Evolutionary conservation across 2,113 vertebrate species (phyloP), one percentile per base, ranked within the genome.

Genomic region (Melozone crissalis): DNA sequence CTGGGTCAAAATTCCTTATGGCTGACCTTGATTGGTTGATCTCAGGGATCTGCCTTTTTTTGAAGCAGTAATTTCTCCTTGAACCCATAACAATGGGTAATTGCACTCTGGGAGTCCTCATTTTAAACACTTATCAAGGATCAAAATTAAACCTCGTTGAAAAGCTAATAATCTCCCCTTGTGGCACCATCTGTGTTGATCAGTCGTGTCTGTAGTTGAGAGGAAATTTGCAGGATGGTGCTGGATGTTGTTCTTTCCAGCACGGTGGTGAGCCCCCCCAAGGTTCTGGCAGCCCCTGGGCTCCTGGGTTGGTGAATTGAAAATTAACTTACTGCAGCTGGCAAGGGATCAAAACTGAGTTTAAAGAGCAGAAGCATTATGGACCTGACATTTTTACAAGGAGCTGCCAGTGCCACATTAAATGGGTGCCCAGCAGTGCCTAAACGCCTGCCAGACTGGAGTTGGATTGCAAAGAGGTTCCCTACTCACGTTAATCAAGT

Each of bases 131-230:
- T 95, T 94, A 69, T 18, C 91, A 86, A 95, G 68, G 83, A 87
- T 89, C 81, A 85, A 87, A 97, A 95, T 97, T 89, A 94, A 96
- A 87, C 55, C 67, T 49, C 4, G 24, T 27, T 92, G 77, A 95
- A 84, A 80, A 93, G 88, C 77, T 95, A 92, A 95, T 95, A 95
- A 91, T 88, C 87, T 96, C 76, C 81, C 78, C 44, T 89, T 94
- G 79, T 3, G 21, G 72, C 71, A 92, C 95, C 96, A 94, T 96
- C 92, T 96, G 86, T 89, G 94, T 94, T 87, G 84, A 96, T 96
- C 89, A 90, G 94, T 92, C 39, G 10, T 33, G 84, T 83, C 84
- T 93, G 84, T 84, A 73, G 78, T 73, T 65, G 68, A 87, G 89
- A 87, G 88, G 57, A 89, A 83, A 92, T 95, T 71, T 93, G 79